Percentiles rank a stretch among this genome's conserved stretches.
Conservation (phyloP, 2,888 invertebrate species). For the Odontocerum albicorne region DNA sequence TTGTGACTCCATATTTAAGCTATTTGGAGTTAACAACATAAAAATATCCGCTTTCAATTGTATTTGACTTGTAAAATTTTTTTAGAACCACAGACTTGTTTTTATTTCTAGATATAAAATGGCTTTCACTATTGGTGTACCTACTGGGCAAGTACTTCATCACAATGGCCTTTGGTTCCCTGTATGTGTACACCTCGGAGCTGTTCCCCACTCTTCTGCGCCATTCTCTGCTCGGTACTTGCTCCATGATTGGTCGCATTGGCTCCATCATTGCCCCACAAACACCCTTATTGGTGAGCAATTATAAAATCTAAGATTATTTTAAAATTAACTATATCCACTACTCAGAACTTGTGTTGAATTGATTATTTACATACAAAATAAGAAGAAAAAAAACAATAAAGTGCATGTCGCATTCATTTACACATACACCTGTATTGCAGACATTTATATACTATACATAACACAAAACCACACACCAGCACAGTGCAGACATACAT, state of each 20-base stretch:
- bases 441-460: too few relatives aligned
- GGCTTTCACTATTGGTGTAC: conserved; percentile 55
- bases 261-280: conserved; percentile 69
- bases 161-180: conserved; percentile 64
- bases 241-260: conserved; percentile 67
- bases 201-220: conserved; percentile 67
- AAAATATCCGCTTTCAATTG: not conserved
- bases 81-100: too few relatives aligned
- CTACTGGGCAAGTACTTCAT: conserved; percentile 67
- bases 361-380: too few relatives aligned
- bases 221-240: conserved; percentile 63
- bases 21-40: not conserved
- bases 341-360: too few relatives aligned
- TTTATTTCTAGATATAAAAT: conserved; percentile 45
- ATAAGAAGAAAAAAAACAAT: too few relatives aligned
- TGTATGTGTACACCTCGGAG: conserved; percentile 69
- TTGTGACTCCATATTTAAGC: too few relatives aligned
- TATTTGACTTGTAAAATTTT: not conserved
- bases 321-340: too few relatives aligned
- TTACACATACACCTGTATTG: too few relatives aligned
- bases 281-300: conserved; percentile 64
- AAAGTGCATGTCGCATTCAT: too few relatives aligned
- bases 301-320: too few relatives aligned
- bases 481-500: too few relatives aligned
- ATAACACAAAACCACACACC: too few relatives aligned